Base-by-base conservation (phyloP, 2,797 vertebrate species). In the Tauraco hartlaubi region DNA sequence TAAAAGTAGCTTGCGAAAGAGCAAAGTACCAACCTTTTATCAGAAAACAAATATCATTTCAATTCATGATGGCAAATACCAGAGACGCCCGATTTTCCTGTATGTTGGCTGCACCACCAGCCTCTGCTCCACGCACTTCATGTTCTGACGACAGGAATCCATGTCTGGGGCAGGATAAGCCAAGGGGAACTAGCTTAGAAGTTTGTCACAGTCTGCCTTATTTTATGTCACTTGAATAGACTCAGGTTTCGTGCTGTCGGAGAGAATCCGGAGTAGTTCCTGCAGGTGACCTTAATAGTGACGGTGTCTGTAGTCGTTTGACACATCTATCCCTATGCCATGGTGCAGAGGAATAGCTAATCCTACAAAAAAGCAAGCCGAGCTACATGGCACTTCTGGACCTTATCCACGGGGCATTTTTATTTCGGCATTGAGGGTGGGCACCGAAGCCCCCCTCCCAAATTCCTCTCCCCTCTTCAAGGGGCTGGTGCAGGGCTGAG, bases 1-100 rank as follows among this genome's bases (percentile, higher is more conserved):
- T 22, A 51, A 41, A 84, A 88, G 59, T 17, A 68, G 44, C 69
- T 96, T 85, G 10, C 0, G 1, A 95, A 93, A 90, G 96, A 91
- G 87, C 95, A 94, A 97, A 96, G 92, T 95, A 69, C 85, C 83
- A 85, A 15, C 16, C 15, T 43, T 75, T 95, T 97, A 95, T 96
- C 92, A 81, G 90, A 96, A 88, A 95, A 67, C 82, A 97, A 94
- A 96, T 11, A 96, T 35, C 0, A 46, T 90, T 94, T 21, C 74
- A 39, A 19, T 6, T 73, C 20, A 19, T 7, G 39, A 59, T 0
- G 8, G 88, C 91, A 95, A 94, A 96, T 58, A 92, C 48, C 3
- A 43, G 68, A 37, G 72, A 73, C 1, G 12, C 85, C 62, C 20
- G 72, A 2, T 75, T 90, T 89, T 80, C 69, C 84, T 0, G 3